Base-by-base conservation (phyloP, 1,140 invertebrate species). In the Hirudo medicinalis region DNA sequence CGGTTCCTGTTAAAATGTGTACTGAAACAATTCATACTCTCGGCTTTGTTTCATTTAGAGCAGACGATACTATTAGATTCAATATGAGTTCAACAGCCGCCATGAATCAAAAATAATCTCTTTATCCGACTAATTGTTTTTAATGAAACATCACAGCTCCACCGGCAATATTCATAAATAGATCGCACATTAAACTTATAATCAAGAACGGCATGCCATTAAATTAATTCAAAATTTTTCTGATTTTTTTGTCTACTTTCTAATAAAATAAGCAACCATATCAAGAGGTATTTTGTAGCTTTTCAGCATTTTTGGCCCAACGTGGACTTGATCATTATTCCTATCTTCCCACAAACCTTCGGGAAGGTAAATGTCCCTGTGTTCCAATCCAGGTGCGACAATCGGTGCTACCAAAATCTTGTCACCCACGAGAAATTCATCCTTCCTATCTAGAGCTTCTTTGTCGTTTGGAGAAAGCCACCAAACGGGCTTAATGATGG, bases 381-480 rank as follows among this genome's bases (percentile, higher is more conserved):
- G 78, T 2, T 77, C 79, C 0, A 86, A 86, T 0, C 87, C 87
- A 80, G 90, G 82, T 19, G 85, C 81, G 13, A 92, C 76, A 0
- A 94, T 86, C 5, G 91, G 91, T 0, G 91, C 91, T 0, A 91
- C 89, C 22, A 94, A 80, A 20, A 91, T 86, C 53, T 87, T 83
- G 76, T 91, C 87, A 8, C 91, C 91, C 6, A 94, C 81, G 6
- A 94, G 80, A 79, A 88, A 94, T 80, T 93, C 90, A 77, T 94
- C 91, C 36, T 25, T 25, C 25, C 32, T 22, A 15, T 53, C 29
- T 15, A 70, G n/a, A n/a, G 69, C 69, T 54, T 70, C 69, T 70
- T 22, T 22, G 69, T 70, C 69, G 17, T 25, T 49, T 49, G 69
- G 69, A 54, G 36, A 40, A 54, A 49, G n/a, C 69, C 69, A 70